Evolutionary conservation across 2,888 invertebrate species (phyloP).

Genomic region (Leptopilina myrica): DNA sequence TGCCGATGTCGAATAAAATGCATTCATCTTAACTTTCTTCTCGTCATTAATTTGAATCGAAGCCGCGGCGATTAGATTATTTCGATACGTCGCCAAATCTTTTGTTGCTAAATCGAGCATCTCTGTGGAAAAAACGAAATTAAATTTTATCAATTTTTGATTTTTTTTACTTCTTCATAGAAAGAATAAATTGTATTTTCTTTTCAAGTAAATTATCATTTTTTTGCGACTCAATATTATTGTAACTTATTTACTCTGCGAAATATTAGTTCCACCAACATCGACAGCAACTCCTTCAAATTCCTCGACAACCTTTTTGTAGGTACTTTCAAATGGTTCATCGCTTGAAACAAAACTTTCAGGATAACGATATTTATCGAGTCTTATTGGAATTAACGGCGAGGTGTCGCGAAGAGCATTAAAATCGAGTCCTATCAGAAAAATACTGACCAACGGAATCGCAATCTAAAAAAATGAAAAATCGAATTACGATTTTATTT

Average conservation of each 20-base stretch:
- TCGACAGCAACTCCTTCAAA: slow-evolving; percentile 57
- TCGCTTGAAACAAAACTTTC: slow-evolving; percentile 66
- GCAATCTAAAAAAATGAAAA: slow-evolving; percentile 62
- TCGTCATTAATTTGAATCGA: slow-evolving; percentile 74
- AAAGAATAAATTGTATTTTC: too few species aligned
- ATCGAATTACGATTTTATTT: neutral
- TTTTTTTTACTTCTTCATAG: neutral
- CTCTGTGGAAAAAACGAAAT: slow-evolving; percentile 70
- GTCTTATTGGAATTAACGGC: slow-evolving; percentile 65
- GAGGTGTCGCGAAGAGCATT: slow-evolving; percentile 57
- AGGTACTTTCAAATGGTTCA: slow-evolving; percentile 55
- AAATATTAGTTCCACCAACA: slow-evolving; percentile 47
- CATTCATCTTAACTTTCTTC: slow-evolving; percentile 66
- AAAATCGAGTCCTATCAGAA: slow-evolving; percentile 69
- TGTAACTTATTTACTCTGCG: slow-evolving; percentile 55
- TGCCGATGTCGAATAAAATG: slow-evolving; percentile 78
- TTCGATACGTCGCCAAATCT: slow-evolving; percentile 76
- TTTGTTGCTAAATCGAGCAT: slow-evolving; percentile 72
- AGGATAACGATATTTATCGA: slow-evolving; percentile 68
- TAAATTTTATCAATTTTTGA: neutral
- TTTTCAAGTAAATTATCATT: too few species aligned
- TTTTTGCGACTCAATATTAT: neutral
- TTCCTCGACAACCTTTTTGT: slow-evolving; percentile 56
- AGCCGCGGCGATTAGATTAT: slow-evolving; percentile 78
- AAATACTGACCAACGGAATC: slow-evolving; percentile 67